Evolutionary conservation across 1,140 invertebrate genomes (phyloP).

Genomic region (Cryptotermes secundus): DNA sequence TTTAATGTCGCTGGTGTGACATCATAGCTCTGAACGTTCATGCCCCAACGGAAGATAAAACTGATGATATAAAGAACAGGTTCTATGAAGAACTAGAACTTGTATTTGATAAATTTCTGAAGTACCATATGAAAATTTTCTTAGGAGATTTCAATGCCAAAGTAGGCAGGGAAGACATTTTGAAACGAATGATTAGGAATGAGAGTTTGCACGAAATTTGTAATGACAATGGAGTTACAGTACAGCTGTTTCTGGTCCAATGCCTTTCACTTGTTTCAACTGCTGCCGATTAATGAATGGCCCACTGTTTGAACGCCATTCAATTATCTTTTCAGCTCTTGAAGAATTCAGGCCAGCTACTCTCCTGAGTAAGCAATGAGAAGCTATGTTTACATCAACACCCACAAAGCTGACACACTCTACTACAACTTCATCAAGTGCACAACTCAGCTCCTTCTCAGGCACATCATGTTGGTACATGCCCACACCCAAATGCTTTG

Average conservation of each 20-base stretch:
- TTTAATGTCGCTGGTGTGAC: too few species aligned
- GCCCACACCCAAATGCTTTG: constrained; percentile 85
- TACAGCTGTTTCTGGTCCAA: constrained; percentile 80
- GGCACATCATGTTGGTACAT: constrained; percentile 92
- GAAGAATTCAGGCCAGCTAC: constrained; percentile 76
- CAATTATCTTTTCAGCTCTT: constrained; percentile 74
- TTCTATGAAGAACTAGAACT: too few species aligned
- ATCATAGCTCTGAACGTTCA: too few species aligned
- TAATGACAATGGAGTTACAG: too few species aligned
- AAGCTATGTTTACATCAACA: constrained; percentile 85
- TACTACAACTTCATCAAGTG: constrained; percentile 66
- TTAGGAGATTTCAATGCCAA: too few species aligned
- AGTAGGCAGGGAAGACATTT: too few species aligned
- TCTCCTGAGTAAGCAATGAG: constrained; percentile 56
- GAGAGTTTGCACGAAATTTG: too few species aligned
- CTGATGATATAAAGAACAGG: too few species aligned
- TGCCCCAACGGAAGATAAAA: too few species aligned
- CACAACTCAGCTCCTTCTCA: constrained; percentile 68
- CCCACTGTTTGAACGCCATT: constrained; percentile 68
- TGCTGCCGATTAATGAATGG: constrained; percentile 71
- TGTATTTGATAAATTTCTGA: too few species aligned
- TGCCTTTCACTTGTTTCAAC: constrained; percentile 70
- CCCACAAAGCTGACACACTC: constrained; percentile 92
- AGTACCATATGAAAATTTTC: too few species aligned
- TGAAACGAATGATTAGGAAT: too few species aligned